Base-by-base conservation (phyloP, 2,797 vertebrate genomes). In the Catostomus latipinnis region DNA sequence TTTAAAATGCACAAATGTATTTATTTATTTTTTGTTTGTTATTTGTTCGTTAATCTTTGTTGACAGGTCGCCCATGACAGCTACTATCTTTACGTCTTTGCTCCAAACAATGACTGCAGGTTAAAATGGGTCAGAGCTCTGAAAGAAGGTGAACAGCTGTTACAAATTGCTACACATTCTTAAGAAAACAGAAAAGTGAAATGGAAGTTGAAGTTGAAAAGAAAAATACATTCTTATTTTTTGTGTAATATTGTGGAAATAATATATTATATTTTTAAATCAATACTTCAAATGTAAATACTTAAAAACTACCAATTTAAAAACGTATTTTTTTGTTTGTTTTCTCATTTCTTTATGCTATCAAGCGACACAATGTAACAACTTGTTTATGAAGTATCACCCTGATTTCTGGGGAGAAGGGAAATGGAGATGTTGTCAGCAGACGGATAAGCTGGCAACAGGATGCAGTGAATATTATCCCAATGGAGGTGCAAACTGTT, bases 371-470 rank as follows among this genome's bases (percentile, higher is more conserved):
- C 94, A 92, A 77, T 1, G 82, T 49, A 95, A 97, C 84, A 90
- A 79, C 76, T 87, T 98, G 83, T 89, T 94, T 62, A 49, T 92
- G 13, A 98, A 95, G 78, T 99, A 95, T 86, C 98, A 99, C 81
- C 96, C 97, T 62, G 95, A 99, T 81, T 96, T 99, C 91, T 99
- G 97, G 97, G 90, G 93, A 84, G 96, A 97, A 1, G 97, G 98
- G 68, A 96, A 93, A 76, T 99, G 98, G 98, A 94, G 88, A 79
- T 99, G 98, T 84, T 99, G 98, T 84, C 90, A 92, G 34, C 96
- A 97, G 86, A 87, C 94, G 52, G 96, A 97, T 83, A 99, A 97
- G 88, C 90, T 96, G 88, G 95, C 97, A 0, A 1, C 74, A 4
- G 98, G 98, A 13, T 99, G 98, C 84, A 85, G 92, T 1, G 84